phyloP scores from a whole-genome alignment of 2,888 invertebrate genomes.

The Oligia latruncula region DNA sequence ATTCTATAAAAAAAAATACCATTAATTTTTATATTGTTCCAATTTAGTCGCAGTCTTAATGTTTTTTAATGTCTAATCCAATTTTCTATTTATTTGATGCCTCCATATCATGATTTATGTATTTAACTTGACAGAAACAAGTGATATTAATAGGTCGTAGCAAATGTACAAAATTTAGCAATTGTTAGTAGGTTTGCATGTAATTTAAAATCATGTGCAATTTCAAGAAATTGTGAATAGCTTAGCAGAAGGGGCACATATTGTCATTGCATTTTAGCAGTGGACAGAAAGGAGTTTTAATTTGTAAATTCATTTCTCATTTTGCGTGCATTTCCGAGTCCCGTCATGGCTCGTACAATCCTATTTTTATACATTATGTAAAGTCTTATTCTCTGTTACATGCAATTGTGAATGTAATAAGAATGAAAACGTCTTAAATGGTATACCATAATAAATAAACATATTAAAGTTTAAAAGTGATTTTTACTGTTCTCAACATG shows the following conservation, averaged over 20 bases:
- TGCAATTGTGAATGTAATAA: slow-evolving; percentile 84
- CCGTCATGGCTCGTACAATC: slow-evolving; percentile 86
- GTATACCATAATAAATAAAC: slow-evolving; percentile 87
- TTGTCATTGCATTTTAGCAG: slow-evolving; percentile 89
- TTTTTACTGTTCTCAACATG: slow-evolving; percentile 33
- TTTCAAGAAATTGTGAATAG: slow-evolving; percentile 82
- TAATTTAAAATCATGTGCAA: slow-evolving; percentile 88
- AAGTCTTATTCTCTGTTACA: slow-evolving; percentile 89
- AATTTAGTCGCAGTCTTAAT: slow-evolving; percentile 83
- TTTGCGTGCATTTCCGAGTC: slow-evolving; percentile 88
- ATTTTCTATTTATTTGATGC: slow-evolving; percentile 84
- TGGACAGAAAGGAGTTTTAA: slow-evolving; percentile 81
- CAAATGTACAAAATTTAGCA: slow-evolving; percentile 87
- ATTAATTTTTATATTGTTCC: slow-evolving; percentile 85
- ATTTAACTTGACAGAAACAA: slow-evolving; percentile 82
- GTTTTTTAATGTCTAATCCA: slow-evolving; percentile 77
- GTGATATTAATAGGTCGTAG: slow-evolving; percentile 86
- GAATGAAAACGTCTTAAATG: slow-evolving; percentile 85
- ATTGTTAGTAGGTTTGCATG: slow-evolving; percentile 86
- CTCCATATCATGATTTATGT: slow-evolving; percentile 75
- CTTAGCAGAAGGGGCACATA: slow-evolving; percentile 80
- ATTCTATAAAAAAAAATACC: slow-evolving; percentile 79
- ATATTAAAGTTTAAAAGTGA: slow-evolving; percentile 83
- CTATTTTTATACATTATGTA: slow-evolving; percentile 90
- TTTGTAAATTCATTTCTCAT: slow-evolving; percentile 87